A percentile compares a stretch with the other conserved stretches of the same genome.
These are phyloP conservation scores for Muricea muricata DNA, from an alignment of 92 coral and sea anemone species.

Conservation along the genomic window DNA sequence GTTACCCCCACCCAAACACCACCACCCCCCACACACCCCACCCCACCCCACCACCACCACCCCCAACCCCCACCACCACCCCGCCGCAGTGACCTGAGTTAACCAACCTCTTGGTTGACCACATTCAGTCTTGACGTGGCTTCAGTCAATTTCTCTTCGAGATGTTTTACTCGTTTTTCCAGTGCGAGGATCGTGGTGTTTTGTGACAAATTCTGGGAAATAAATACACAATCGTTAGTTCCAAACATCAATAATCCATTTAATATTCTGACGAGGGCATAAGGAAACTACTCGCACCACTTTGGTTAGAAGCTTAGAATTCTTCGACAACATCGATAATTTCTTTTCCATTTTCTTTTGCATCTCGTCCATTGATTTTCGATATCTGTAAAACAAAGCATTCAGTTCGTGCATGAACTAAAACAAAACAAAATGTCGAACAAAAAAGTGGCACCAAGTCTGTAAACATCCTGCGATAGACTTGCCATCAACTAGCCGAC, in stretches of 20 bases:
- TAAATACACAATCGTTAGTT: too few relatives aligned
- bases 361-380: slow-evolving; percentile 88
- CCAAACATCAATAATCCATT: too few relatives aligned
- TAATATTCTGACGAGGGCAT: neutral
- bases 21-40: too few relatives aligned
- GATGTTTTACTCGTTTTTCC: neutral
- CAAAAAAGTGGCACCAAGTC: too few relatives aligned
- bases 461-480: too few relatives aligned
- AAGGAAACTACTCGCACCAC: slow-evolving; percentile 76
- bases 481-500: too few relatives aligned
- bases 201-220: slow-evolving; percentile 13
- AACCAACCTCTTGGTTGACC: slow-evolving; percentile 34
- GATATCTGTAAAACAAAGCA: slow-evolving; percentile 87
- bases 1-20: too few relatives aligned
- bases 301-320: slow-evolving; percentile 80
- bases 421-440: too few relatives aligned
- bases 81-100: too few relatives aligned
- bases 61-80: too few relatives aligned
- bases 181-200: slow-evolving; percentile 35
- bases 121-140: neutral
- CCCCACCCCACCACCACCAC: too few relatives aligned
- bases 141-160: slow-evolving; percentile 22
- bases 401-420: too few relatives aligned
- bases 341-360: slow-evolving; percentile 93
- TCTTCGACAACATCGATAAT: slow-evolving; percentile 77